Base-by-base conservation (phyloP, 2,888 invertebrate genomes). In the Notodromas monacha region DNA sequence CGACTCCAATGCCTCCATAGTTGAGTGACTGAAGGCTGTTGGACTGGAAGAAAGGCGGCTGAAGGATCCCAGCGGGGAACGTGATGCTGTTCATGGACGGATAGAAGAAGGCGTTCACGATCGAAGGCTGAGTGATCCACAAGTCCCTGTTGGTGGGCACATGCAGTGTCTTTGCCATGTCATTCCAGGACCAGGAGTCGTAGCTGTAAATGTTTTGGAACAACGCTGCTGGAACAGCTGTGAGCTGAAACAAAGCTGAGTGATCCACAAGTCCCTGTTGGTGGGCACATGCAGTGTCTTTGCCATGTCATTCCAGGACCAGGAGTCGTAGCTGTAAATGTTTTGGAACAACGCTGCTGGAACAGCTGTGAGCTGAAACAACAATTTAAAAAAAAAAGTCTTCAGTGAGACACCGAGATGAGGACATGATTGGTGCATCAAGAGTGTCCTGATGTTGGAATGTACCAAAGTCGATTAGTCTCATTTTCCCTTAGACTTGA, bases 1-100 rank as follows among this genome's bases (percentile, higher is more conserved):
- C 72, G 42, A 70, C 74, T 3, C 79, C 79, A 36, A 81, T 77
- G 3, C 73, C 72, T 13, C 74, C 77, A 40, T 72, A 79, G 48
- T 79, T 79, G 69, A 79, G 69, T 47, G 77, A 84, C 38, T 65
- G 65, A 1, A 81, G 81, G 13, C 81, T 64, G 29, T 70, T 65
- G 31, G 72, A 69, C 33, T 65, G 68, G 54, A 79, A 84, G 60
- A 81, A 81, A 2, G 68, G 65, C 2, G 77, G 79, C 57, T 81
- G 81, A 2, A 84, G 56, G 37, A 81, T 79, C 36, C 79, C 81
- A 39, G 81, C 81, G 0, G 81, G 79, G 51, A 81, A 77, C 52
- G n/a, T n/a, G 38, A 76, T 74, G 43, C 70, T 70, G 48, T 76
- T 76, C 50, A 73, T 73, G 31, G 72, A 61, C 1, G 72, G 64